Base-by-base conservation (phyloP, 2,888 invertebrate species). In the Heliothis peltigera region DNA sequence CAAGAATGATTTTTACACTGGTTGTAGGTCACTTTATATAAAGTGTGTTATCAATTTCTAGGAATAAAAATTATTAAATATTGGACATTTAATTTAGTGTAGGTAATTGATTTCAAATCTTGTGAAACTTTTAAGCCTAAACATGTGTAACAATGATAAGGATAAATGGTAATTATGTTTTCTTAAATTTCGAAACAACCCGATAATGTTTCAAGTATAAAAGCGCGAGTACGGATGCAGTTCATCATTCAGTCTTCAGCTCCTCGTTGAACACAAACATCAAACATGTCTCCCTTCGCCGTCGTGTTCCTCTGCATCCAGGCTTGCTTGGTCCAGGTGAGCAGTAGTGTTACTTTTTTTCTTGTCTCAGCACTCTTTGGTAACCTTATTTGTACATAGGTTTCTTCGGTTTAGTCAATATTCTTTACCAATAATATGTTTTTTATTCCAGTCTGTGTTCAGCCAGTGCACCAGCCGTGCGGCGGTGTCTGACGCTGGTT, bases 251-350 rank as follows among this genome's bases (percentile, higher is more conserved):
- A 59, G 60, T 60, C 39, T 60, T 66, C 43, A 58, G 78, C 8
- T 78, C 73, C 42, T 57, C 42, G 48, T 57, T 49, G 25, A 49
- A 39, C 15, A 51, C 53, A 61, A 10, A 56, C 43, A 69, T 21
- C 51, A 32, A 79, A 77, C 61, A 84, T 85, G 83, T 74, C 79
- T 58, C 64, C 81, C 61, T 82, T 83, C 62, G 67, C 79, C 51
- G 60, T 86, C 39, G 53, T 87, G 15, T 46, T 84, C 18, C 54
- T 86, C 67, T 85, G 82, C 79, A 60, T 79, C 64, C 84, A 85
- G 68, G 83, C 82, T 75, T 83, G 81, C 76, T 76, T 85, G 65
- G 62, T 84, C 51, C 84, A 86, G 76, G 86, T 87, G 69, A 65
- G 65, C 10, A 47, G 4, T 4, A n/a, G 1, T 39, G 4, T n/a